Conservation (phyloP, 1,140 invertebrate genomes). For the Drosophila punjabiensis region DNA sequence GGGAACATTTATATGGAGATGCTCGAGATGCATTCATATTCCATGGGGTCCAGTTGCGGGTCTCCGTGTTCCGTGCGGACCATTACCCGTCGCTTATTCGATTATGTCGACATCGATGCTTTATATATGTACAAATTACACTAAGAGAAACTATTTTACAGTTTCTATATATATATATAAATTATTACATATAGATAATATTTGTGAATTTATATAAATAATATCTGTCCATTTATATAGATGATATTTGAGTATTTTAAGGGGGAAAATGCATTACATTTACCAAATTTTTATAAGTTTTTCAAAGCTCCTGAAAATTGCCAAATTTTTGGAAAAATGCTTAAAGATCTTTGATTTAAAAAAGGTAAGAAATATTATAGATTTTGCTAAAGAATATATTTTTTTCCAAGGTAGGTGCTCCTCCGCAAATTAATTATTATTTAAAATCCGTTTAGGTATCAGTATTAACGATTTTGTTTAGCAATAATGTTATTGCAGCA, state of each 20-base stretch:
- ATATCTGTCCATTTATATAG: neutral
- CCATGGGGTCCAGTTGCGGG: conserved; percentile 77
- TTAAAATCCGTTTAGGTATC: too few relatives aligned
- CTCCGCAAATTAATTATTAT: neutral
- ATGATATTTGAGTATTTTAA: too few relatives aligned
- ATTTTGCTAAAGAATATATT: too few relatives aligned
- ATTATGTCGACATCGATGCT: conserved; percentile 65
- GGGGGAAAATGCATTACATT: neutral
- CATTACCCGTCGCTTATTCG: conserved; percentile 74
- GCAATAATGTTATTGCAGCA: too few relatives aligned
- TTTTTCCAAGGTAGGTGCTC: neutral
- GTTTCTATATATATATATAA: too few relatives aligned
- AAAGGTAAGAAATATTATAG: too few relatives aligned
- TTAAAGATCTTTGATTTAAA: too few relatives aligned
- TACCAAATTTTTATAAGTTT: neutral
- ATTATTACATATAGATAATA: neutral
- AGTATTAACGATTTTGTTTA: too few relatives aligned
- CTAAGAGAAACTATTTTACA: neutral
- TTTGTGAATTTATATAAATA: neutral
- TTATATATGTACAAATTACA: conserved; percentile 15
- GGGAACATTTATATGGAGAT: conserved; percentile 50
- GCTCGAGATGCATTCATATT: conserved; percentile 73
- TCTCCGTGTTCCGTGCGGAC: conserved; percentile 40
- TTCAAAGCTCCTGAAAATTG: too few relatives aligned
- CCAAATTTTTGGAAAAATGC: too few relatives aligned